Base-by-base conservation (phyloP, 1,140 invertebrate species). In the Aphelinus atriplicis region DNA sequence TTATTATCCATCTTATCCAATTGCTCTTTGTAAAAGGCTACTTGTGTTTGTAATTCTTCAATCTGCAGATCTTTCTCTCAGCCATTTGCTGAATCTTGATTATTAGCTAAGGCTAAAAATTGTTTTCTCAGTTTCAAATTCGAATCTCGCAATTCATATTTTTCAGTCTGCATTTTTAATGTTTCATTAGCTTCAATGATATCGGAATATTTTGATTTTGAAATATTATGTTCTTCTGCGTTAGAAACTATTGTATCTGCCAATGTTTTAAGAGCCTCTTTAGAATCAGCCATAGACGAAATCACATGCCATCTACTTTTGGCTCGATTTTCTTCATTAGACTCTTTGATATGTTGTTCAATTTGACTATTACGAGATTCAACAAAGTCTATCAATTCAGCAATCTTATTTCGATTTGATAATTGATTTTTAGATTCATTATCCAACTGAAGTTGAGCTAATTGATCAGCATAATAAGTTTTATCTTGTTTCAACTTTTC, bases 261-360 rank as follows among this genome's bases (percentile, higher is more conserved):
- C 3, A 92, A 78, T 51, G 86, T 87, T 82, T 91, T 90, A 0
- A 93, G 69, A 3, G 90, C 91, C 48, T 82, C 86, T 81, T 92
- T 93, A 0, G 92, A 91, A 80, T 95, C 93, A 1, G 88, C 81
- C 85, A 94, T 90, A 1, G 91, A 90, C 69, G 92, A 91, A 1
- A 94, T 85, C 55, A 86, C 88, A 63, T 94, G 92, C 84, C 90
- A 91, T 67, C 92, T 87, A 0, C 87, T 88, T 70, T 90, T 90
- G 0, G 88, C 81, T 78, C 90, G 91, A 58, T 89, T 90, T 80
- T 93, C 91, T 84, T 94, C 90, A 83, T 96, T 92, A 62, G 91
- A 92, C 79, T 94, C 92, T 9, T 94, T 82, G 55, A 96, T 91
- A 86, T 96, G 94, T 81, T 95, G 93, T 79, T 96, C 94, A n/a